These are phyloP conservation scores for Brienomyrus longianalis DNA, from an alignment of 2,113 vertebrate species.

Conservation along the genomic window DNA sequence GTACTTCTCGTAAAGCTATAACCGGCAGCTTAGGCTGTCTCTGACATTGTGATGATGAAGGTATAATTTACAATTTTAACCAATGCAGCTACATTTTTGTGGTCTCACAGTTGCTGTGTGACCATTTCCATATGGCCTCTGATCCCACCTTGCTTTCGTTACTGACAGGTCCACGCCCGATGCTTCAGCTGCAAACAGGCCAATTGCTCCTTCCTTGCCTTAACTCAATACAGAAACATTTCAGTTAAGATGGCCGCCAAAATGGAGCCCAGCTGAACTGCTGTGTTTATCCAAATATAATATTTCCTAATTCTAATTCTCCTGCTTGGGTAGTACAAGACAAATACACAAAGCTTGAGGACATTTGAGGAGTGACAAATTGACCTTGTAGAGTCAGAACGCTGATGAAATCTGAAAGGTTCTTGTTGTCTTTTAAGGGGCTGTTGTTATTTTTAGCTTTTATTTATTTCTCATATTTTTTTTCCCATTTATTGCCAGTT, in stretches of 20 bases:
- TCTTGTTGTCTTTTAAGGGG: background rate
- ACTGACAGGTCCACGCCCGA: background rate
- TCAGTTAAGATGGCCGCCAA: background rate
- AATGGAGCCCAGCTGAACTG: background rate
- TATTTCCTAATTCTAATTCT: background rate
- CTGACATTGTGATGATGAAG: background rate
- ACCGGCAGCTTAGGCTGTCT: background rate
- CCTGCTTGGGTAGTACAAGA: background rate
- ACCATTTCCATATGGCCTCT: background rate
- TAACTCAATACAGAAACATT: background rate
- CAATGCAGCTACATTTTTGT: background rate
- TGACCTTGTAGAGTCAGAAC: background rate
- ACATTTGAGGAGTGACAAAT: background rate
- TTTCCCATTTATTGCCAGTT: background rate
- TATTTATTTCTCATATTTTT: background rate
- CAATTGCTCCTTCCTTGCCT: slow-evolving; percentile 12
- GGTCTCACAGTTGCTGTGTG: background rate
- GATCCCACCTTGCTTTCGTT: background rate
- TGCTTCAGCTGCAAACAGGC: background rate
- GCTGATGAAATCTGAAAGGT: background rate
- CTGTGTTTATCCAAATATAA: background rate
- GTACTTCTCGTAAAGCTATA: background rate
- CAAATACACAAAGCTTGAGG: background rate
- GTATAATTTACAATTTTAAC: background rate
- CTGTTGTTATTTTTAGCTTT: background rate